These are phyloP conservation scores for Pristionchus japonicus DNA, from an alignment of 2,888 invertebrate genomes.

Conservation along the genomic window DNA sequence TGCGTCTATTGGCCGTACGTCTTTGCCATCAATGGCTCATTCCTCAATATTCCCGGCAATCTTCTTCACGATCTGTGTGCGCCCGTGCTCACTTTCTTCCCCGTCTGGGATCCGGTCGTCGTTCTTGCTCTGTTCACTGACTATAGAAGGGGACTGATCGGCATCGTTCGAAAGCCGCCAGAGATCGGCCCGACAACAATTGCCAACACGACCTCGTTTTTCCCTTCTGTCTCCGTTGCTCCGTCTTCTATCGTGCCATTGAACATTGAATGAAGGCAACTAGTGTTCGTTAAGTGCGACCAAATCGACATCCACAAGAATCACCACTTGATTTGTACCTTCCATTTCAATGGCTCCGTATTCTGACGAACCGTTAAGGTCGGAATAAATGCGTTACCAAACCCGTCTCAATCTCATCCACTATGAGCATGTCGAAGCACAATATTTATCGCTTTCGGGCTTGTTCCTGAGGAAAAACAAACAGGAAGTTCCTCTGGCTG, in stretches of 20 bases:
- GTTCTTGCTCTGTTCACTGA: background rate
- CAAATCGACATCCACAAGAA: too few species aligned
- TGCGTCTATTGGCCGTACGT: background rate
- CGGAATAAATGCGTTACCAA: too few species aligned
- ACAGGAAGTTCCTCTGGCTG: too few species aligned
- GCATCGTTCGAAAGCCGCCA: background rate
- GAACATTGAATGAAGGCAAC: background rate
- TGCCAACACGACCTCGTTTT: background rate
- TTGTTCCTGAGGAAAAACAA: too few species aligned
- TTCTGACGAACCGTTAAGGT: too few species aligned
- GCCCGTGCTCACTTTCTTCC: background rate
- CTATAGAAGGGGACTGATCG: background rate
- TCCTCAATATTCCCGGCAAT: background rate
- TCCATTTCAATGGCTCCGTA: too few species aligned
- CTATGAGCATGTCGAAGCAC: too few species aligned
- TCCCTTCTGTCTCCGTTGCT: background rate
- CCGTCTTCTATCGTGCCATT: background rate
- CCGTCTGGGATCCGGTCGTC: background rate
- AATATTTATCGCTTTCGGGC: too few species aligned
- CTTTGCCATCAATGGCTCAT: background rate
- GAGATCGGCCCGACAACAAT: background rate
- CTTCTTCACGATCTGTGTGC: background rate
- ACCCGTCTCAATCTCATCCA: too few species aligned
- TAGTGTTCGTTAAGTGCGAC: too few species aligned
- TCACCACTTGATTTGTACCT: too few species aligned